These are phyloP conservation scores for Phrixothrix hirtus DNA, from an alignment of 2,888 invertebrate species.

Conservation along the genomic window DNA sequence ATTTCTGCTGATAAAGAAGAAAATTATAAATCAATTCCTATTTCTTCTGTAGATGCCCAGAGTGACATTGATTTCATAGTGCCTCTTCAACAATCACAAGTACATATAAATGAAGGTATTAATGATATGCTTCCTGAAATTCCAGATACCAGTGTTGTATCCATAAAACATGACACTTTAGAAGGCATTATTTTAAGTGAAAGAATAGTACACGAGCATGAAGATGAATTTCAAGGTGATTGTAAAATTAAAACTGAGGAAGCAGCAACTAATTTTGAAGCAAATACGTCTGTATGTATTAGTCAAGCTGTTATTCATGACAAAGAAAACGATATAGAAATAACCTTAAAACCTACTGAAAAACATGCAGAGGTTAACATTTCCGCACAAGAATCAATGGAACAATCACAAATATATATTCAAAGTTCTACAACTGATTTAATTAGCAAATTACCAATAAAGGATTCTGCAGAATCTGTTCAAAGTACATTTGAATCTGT, in stretches of 20 bases:
- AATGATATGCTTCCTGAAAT: constrained; percentile 40
- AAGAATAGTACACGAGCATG: constrained; percentile 57
- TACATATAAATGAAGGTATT: constrained; percentile 41
- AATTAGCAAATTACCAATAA: constrained; percentile 52
- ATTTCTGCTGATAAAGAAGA: constrained; percentile 55
- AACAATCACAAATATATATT: constrained; percentile 38
- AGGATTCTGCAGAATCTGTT: constrained; percentile 54
- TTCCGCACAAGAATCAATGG: constrained; percentile 36
- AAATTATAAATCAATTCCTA: constrained; percentile 36
- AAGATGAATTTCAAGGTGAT: constrained; percentile 46
- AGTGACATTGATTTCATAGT: constrained; percentile 50
- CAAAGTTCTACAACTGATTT: constrained; percentile 45
- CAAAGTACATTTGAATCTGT: constrained; percentile 53
- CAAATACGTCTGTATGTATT: constrained; percentile 47
- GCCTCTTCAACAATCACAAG: constrained; percentile 49
- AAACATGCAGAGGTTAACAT: constrained; percentile 55
- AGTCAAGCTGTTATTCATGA: constrained; percentile 42
- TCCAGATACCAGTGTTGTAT: constrained; percentile 44
- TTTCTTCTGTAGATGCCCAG: constrained; percentile 42
- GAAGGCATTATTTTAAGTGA: constrained; percentile 55
- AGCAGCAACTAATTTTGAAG: background rate
- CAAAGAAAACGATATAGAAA: constrained; percentile 48
- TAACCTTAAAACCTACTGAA: constrained; percentile 49
- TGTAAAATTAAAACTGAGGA: background rate
- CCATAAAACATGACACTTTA: constrained; percentile 51